Evolutionary conservation across 2,113 vertebrate genomes (phyloP).

Genomic region (Antigone vipio): DNA sequence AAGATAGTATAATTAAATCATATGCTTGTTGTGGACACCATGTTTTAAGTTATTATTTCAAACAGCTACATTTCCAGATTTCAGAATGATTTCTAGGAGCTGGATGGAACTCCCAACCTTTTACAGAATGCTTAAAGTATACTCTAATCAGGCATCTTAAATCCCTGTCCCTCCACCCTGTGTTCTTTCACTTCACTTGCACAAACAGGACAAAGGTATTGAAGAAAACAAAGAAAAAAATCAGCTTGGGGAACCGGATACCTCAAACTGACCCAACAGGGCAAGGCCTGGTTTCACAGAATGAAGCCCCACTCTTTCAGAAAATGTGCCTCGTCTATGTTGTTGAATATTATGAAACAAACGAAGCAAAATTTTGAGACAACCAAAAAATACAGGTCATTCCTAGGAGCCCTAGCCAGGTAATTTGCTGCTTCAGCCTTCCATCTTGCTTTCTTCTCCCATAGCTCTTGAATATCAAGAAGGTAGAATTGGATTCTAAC

Average conservation of each 20-base stretch:
- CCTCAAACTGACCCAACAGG: background rate
- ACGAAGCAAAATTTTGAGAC: background rate
- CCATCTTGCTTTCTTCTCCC: background rate
- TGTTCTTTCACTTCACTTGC: background rate
- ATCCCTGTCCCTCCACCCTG: background rate
- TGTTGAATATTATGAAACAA: background rate
- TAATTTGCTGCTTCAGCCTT: background rate
- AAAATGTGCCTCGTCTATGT: background rate
- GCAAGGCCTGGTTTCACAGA: background rate
- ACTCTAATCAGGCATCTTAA: background rate
- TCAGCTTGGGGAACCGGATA: accelerated
- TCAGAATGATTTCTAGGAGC: background rate
- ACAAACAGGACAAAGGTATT: background rate
- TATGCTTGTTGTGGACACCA: background rate
- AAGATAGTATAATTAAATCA: background rate
- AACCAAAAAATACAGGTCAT: background rate
- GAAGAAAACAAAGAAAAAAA: background rate
- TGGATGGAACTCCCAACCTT: background rate
- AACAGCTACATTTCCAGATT: background rate
- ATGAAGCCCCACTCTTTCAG: background rate
- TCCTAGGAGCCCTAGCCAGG: background rate
- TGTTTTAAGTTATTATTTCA: background rate
- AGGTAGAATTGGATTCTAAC: background rate
- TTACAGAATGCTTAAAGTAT: background rate
- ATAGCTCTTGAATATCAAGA: background rate